Evolutionary conservation across 2,797 vertebrate genomes (phyloP).

Genomic region (Pangasius djambal): DNA sequence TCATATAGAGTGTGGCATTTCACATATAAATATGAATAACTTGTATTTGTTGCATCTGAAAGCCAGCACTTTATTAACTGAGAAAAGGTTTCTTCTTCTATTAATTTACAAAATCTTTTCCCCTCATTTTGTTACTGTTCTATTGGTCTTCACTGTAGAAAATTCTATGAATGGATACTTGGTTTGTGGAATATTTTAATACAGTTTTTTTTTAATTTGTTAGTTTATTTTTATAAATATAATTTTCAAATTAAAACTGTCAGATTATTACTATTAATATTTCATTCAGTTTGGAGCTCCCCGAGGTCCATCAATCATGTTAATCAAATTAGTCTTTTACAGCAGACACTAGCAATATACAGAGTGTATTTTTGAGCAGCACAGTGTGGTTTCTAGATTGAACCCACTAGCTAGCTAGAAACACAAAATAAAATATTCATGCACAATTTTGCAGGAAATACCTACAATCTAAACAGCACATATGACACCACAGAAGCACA

Average conservation of each 20-base stretch:
- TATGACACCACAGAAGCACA: background rate
- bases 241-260: background rate
- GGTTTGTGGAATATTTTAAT: too few species aligned
- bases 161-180: background rate
- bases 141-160: background rate
- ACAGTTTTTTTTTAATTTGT: too few species aligned
- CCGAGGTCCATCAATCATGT: background rate
- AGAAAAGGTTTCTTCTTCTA: background rate
- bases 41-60: background rate
- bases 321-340: background rate
- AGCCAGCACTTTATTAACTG: background rate
- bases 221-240: background rate
- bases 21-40: background rate
- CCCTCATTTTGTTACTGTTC: background rate
- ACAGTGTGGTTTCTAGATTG: background rate
- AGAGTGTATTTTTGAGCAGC: background rate
- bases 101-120: background rate
- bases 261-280: background rate
- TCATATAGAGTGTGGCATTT: background rate
- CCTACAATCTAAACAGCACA: background rate
- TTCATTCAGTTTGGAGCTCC: background rate
- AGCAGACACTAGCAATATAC: background rate
- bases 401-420: too few species aligned
- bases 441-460: background rate
- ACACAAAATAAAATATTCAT: background rate